Base-by-base conservation (phyloP, 2,888 invertebrate genomes). In the Caenorhabditis sinica region DNA sequence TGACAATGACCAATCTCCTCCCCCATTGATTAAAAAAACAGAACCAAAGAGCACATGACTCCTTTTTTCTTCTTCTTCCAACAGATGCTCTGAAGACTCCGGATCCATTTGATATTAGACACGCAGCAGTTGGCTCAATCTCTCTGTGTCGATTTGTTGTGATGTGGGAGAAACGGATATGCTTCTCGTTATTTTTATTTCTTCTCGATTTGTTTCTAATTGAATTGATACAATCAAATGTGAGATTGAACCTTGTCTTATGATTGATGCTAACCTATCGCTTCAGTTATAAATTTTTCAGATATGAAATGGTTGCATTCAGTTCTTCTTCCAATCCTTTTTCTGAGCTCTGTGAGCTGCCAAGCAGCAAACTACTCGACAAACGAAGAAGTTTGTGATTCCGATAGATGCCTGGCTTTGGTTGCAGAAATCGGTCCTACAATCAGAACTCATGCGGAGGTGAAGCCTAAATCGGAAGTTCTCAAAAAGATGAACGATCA, bases 401-500 rank as follows among this genome's bases (percentile, higher is more conserved):
- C 69, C 3, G 69, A 69, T n/a, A 69, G 23, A 23, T 69, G 69
- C 8, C 15, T 69, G 3, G 9, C 25, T 23, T 9, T 69, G 25
- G 69, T 69, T 0, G 69, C 69, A 25, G 69, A 69, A 25, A 53
- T 69, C 15, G 69, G 69, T 5, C 69, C 69, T 0, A 53, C 56
- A 0, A 69, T 69, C 23, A 40, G 53, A 33, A 36, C 51, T 17
- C 69, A 69, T 15, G 36, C 56, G 15, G 13, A 20, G 15, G 53
- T 69, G 6, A 69, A 69, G 23, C 69, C 69, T 2, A 69, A 36
- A 36, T 20, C 69, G 0, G 69, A 69, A 8, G 51, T 56, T 13
- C 28, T 69, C 23, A 69, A 69, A 20, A 69, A 69, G 17, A 69
- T 69, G 69, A 69, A 69, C n/a, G 56, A 69, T 36, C 25, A 56